Evolutionary conservation across 2,797 vertebrate genomes (phyloP).

Genomic region (Paguma larvata): DNA sequence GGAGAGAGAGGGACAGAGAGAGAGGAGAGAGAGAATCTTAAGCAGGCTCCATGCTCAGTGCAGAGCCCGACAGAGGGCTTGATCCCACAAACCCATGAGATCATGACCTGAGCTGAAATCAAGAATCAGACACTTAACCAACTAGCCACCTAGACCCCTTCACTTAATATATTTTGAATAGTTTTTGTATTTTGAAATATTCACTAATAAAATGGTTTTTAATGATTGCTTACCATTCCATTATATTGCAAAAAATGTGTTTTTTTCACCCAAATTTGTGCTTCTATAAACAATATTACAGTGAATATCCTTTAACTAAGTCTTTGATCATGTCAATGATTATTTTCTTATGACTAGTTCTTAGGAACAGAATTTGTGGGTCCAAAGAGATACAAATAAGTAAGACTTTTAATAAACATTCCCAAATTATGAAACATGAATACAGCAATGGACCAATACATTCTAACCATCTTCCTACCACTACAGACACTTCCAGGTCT

Average conservation of each 20-base stretch:
- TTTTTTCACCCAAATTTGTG: not conserved
- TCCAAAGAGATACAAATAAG: not conserved
- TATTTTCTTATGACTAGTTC: not conserved
- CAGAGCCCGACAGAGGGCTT: too few relatives aligned
- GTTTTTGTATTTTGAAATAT: conserved; percentile 15
- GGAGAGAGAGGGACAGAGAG: too few relatives aligned
- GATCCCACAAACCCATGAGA: too few relatives aligned
- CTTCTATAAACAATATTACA: not conserved
- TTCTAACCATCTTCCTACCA: not conserved
- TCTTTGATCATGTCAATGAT: not conserved
- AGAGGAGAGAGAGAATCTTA: too few relatives aligned
- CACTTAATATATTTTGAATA: conserved; percentile 10
- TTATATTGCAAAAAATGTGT: not conserved
- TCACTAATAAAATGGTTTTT: not conserved
- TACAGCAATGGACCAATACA: not conserved
- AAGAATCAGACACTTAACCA: too few relatives aligned
- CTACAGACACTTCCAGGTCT: not conserved
- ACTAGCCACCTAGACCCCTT: not conserved
- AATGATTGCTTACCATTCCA: not conserved
- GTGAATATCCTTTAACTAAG: conserved; percentile 15
- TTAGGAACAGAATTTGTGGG: not conserved
- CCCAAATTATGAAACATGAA: not conserved
- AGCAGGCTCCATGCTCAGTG: too few relatives aligned
- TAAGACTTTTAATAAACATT: not conserved
- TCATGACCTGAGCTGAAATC: too few relatives aligned